Conservation (phyloP, 2,888 invertebrate species). For the Cephus pulcher region DNA sequence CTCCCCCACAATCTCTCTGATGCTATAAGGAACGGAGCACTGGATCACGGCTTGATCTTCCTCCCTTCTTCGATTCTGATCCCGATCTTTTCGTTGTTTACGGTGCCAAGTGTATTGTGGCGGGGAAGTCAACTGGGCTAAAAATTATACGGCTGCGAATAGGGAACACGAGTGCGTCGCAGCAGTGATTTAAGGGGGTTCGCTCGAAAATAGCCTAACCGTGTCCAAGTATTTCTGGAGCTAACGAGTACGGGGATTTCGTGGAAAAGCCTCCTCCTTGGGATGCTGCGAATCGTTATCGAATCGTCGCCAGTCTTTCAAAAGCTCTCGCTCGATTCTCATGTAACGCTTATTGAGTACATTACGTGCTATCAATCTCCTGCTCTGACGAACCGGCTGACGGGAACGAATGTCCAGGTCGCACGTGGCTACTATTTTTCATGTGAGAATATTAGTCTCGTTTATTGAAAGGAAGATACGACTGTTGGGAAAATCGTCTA, state of each 20-base stretch:
- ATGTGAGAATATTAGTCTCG: not conserved
- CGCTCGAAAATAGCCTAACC: not conserved
- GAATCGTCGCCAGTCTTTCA: not conserved
- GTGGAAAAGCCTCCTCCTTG: not conserved
- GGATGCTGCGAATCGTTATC: not conserved
- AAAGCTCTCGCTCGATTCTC: not conserved
- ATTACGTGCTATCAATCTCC: not conserved
- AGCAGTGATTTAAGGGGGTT: not conserved
- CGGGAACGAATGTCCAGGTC: not conserved
- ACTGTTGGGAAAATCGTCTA: not conserved
- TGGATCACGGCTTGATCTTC: not conserved
- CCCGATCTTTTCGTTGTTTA: not conserved
- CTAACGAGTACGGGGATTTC: not conserved
- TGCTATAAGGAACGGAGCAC: not conserved
- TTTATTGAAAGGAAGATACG: not conserved
- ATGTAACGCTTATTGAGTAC: not conserved
- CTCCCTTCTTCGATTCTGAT: not conserved
- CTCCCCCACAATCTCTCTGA: not conserved
- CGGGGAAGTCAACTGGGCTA: not conserved
- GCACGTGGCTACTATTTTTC: not conserved
- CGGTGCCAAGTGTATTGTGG: not conserved
- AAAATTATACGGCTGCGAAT: not conserved
- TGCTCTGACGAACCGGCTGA: not conserved
- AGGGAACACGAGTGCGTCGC: not conserved
- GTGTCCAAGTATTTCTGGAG: not conserved